Conservation (phyloP, 2,888 invertebrate species). For the Drosophila subquinaria region DNA sequence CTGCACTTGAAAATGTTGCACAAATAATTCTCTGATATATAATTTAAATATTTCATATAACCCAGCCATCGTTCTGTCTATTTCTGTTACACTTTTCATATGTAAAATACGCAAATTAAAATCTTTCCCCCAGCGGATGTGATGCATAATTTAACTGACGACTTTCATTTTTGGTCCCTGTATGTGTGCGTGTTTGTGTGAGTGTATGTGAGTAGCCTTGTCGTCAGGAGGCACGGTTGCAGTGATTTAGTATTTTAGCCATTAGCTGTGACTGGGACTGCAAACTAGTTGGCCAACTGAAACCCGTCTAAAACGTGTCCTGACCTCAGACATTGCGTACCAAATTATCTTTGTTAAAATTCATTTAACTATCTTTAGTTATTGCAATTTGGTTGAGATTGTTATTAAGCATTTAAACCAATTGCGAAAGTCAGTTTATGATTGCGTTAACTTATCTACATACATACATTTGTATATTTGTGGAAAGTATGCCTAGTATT, state of each 20-base stretch:
- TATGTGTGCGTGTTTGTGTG: slow-evolving; percentile 4
- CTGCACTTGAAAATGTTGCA: slow-evolving; percentile 47
- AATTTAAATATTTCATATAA: slow-evolving; percentile 26
- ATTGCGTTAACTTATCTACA: no score
- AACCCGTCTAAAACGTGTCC: slow-evolving; percentile 28
- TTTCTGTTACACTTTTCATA: slow-evolving; percentile 48
- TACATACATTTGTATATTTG: no score
- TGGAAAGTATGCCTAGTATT: no score
- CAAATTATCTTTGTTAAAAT: slow-evolving; percentile 9
- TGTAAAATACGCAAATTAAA: slow-evolving; percentile 30
- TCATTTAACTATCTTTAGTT: slow-evolving; percentile 13
- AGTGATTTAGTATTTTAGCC: slow-evolving; percentile 30
- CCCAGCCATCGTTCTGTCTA: slow-evolving; percentile 38
- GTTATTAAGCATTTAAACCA: slow-evolving; percentile 7
- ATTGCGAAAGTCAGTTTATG: no score
- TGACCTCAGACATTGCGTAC: slow-evolving; percentile 4
- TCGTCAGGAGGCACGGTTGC: slow-evolving; percentile 18
- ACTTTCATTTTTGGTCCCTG: slow-evolving; percentile 51
- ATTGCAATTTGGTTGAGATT: slow-evolving; percentile 7
- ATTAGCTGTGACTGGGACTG: neutral
- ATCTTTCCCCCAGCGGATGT: slow-evolving; percentile 47
- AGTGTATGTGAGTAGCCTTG: slow-evolving; percentile 13
- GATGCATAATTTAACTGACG: slow-evolving; percentile 56
- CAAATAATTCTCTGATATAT: slow-evolving; percentile 8
- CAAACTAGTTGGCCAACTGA: slow-evolving; percentile 30